These are phyloP conservation scores for Ephydatia muelleri DNA, from an alignment of 37 sponge, comb jelly and placozoan species.

Conservation along the genomic window DNA sequence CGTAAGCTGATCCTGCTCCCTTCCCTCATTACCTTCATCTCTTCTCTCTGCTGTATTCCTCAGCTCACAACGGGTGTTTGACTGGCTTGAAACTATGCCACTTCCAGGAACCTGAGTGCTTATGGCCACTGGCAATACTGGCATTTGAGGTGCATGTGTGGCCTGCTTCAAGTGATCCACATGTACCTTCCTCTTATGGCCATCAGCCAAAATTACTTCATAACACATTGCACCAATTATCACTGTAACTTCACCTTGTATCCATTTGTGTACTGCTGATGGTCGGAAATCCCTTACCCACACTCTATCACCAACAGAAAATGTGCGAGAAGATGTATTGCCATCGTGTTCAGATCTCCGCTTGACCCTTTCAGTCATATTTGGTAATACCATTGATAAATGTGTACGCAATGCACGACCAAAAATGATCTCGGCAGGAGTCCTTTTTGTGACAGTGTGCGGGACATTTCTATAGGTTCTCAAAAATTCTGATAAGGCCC, in stretches of 20 bases:
- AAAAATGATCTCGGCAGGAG: conserved; percentile 5
- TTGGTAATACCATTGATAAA: conserved; percentile 6
- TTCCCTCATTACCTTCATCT: no score
- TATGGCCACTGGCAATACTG: no score
- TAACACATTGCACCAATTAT: no score
- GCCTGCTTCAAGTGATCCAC: not conserved
- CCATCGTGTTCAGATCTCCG: not conserved
- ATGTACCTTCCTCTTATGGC: conserved; percentile 6
- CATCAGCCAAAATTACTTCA: no score
- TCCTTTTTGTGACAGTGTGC: not conserved
- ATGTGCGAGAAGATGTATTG: not conserved
- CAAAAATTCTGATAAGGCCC: not conserved
- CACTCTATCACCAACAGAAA: conserved; percentile 5
- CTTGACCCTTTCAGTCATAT: not conserved
- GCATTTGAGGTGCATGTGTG: no score
- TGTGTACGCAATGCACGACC: not conserved
- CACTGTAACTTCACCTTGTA: not conserved
- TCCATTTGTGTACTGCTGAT: conserved; percentile 1
- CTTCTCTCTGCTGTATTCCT: no score
- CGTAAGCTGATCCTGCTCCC: no score
- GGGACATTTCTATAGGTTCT: conserved; percentile 3
- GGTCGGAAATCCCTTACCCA: conserved; percentile 10
- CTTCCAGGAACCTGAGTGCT: no score
- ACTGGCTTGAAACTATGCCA: no score
- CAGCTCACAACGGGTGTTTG: no score